Percentiles rank a stretch among this genome's conserved stretches.
Evolutionary conservation across 2,888 invertebrate genomes (phyloP).

Genomic region (Apocheima hispidaria): DNA sequence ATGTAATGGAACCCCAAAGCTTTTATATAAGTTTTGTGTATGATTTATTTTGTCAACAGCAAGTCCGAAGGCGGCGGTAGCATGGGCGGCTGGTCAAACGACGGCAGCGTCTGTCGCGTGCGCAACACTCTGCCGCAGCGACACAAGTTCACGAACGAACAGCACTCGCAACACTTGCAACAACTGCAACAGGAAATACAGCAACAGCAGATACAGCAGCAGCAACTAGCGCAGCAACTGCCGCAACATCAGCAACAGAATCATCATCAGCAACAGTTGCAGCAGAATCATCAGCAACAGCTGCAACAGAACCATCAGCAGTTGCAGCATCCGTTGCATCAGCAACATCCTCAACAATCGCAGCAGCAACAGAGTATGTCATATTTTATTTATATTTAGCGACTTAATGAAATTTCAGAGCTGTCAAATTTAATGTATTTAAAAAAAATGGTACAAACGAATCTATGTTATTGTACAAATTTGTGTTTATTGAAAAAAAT

Average conservation of each 20-base stretch:
- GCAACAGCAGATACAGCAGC: constrained; percentile 60
- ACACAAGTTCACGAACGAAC: constrained; percentile 80
- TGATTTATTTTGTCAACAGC: constrained; percentile 49
- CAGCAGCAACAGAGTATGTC: constrained; percentile 50
- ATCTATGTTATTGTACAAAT: no score
- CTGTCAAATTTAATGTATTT: no score
- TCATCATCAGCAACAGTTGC: constrained; percentile 47
- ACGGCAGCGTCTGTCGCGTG: constrained; percentile 78
- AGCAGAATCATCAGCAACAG: constrained; percentile 51
- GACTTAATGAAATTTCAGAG: no score
- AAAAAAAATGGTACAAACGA: no score
- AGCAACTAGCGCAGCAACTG: constrained; percentile 56
- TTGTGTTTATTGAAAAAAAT: no score
- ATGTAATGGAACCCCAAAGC: no score
- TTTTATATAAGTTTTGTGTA: no score
- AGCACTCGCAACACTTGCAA: constrained; percentile 63
- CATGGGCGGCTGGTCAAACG: constrained; percentile 78
- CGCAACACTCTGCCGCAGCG: constrained; percentile 76
- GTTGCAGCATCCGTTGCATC: constrained; percentile 46
- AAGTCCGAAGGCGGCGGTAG: constrained; percentile 81
- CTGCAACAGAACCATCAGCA: constrained; percentile 50
- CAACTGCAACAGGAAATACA: constrained; percentile 53
- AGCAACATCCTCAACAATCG: constrained; percentile 44
- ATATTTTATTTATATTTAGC: neutral
- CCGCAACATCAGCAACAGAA: constrained; percentile 52